Base-by-base conservation (phyloP, 2,888 invertebrate genomes). In the Heliconius ismenius region DNA sequence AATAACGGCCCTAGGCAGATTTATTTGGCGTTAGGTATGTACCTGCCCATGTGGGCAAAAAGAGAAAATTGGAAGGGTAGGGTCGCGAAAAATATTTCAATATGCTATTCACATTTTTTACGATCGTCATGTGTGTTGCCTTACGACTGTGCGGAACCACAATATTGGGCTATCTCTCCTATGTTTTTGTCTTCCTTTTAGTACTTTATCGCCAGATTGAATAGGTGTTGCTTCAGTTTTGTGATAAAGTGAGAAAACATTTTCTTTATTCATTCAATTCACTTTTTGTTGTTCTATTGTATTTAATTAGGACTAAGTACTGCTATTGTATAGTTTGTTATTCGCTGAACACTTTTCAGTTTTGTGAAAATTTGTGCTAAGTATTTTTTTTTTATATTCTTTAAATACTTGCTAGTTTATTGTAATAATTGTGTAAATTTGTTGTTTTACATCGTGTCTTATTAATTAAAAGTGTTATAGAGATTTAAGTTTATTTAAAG, bases 51-150 rank as follows among this genome's bases (percentile, higher is more conserved):
- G n/a, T n/a, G 82, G 87, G 87, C 84, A 86, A 86, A 85, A 84
- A 86, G 89, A 86, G 89, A 91, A 90, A 90, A 92, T 90, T 89
- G 90, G 86, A 87, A 84, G 84, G 87, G 89, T 91, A 91, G 91
- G 91, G 92, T 91, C 91, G 87, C 88, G 88, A 84, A 87, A 89
- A 92, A 92, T 92, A 92, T 92, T 92, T 92, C 92, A 92, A 93
- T 92, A 93, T 91, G 90, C 92, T 89, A 90, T 92, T 91, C 91
- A 87, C 89, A 91, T 92, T 92, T 91, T 91, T 91, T 92, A 92
- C 90, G 92, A 91, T 88, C 90, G 88, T 88, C 89, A 89, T 91
- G 90, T 89, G 91, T 87, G 90, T 85, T 86, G 87, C 89, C 88
- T 87, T 88, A 87, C 89, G 90, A 89, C 89, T 91, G 88, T 86